These are phyloP conservation scores for Panulirus ornatus DNA, from an alignment of 1,140 invertebrate genomes.

Conservation along the genomic window DNA sequence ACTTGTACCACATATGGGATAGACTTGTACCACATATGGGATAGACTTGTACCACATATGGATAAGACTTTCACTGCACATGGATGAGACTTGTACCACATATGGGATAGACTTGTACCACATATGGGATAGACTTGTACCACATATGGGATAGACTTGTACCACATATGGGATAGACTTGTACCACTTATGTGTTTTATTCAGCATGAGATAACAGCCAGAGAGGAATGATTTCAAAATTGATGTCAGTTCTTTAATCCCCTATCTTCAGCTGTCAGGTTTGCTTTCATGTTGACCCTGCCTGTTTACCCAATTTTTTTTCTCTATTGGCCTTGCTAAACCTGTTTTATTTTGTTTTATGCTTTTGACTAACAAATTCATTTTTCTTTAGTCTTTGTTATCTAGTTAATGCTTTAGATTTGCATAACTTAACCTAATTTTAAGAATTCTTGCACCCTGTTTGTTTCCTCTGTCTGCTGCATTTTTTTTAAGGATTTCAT, in stretches of 20 bases:
- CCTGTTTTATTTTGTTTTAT: neutral
- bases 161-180: neutral
- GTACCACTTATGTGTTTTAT: neutral
- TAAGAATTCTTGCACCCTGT: too few relatives aligned
- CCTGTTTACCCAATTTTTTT: slow-evolving; percentile 1
- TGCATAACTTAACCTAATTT: too few relatives aligned
- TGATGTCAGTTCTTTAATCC: slow-evolving; percentile 6
- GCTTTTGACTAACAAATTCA: neutral
- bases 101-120: too few relatives aligned
- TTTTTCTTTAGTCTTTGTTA: neutral
- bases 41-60: too few relatives aligned
- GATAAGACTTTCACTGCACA: too few relatives aligned
- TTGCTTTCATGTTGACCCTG: slow-evolving; percentile 26
- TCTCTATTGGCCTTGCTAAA: neutral
- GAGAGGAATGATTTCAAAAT: neutral
- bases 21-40: too few relatives aligned
- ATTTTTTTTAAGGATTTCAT: too few relatives aligned
- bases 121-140: too few relatives aligned
- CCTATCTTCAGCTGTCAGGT: neutral
- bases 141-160: too few relatives aligned
- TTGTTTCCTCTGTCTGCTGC: too few relatives aligned
- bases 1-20: too few relatives aligned
- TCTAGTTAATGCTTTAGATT: neutral
- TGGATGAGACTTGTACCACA: too few relatives aligned
- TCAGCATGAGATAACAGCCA: neutral